phyloP scores from a whole-genome alignment of 1,140 invertebrate genomes.

The Trichogramma pretiosum region DNA sequence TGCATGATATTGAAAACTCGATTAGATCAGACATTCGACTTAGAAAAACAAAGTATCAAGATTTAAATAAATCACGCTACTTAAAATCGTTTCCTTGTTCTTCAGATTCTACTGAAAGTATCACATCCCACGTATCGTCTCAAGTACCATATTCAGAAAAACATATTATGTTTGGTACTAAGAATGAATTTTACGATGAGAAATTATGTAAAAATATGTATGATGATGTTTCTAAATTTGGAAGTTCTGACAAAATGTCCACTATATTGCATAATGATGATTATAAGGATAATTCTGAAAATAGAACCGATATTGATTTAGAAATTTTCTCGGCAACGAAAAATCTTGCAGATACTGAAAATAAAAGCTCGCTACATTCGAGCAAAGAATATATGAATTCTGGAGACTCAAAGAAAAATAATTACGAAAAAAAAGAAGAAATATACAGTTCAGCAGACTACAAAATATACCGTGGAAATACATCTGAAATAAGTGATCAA shows the following conservation, averaged over 20 bases:
- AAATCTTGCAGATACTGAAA: slow-evolving; percentile 29
- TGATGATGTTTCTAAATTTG: slow-evolving; percentile 63
- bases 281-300: slow-evolving; percentile 46
- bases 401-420: no score
- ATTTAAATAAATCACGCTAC: no score
- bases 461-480: slow-evolving; percentile 67
- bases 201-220: slow-evolving; percentile 80
- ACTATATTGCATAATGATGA: slow-evolving; percentile 79
- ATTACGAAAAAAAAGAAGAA: slow-evolving; percentile 51
- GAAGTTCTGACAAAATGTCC: slow-evolving; percentile 53
- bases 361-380: slow-evolving; percentile 31
- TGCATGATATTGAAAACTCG: slow-evolving; percentile 29
- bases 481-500: slow-evolving; percentile 65
- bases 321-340: no score
- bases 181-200: slow-evolving; percentile 81
- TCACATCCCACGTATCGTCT: slow-evolving; percentile 45
- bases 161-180: no score
- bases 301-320: slow-evolving; percentile 40
- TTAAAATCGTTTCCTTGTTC: no score
- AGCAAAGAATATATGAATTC: no score
- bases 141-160: no score
- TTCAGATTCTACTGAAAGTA: slow-evolving; percentile 29
- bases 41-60: background rate
- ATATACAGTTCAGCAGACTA: slow-evolving; percentile 70
- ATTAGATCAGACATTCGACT: background rate